These are phyloP conservation scores for Scaptomyza polygonia DNA, from an alignment of 2,888 invertebrate genomes.

Conservation along the genomic window DNA sequence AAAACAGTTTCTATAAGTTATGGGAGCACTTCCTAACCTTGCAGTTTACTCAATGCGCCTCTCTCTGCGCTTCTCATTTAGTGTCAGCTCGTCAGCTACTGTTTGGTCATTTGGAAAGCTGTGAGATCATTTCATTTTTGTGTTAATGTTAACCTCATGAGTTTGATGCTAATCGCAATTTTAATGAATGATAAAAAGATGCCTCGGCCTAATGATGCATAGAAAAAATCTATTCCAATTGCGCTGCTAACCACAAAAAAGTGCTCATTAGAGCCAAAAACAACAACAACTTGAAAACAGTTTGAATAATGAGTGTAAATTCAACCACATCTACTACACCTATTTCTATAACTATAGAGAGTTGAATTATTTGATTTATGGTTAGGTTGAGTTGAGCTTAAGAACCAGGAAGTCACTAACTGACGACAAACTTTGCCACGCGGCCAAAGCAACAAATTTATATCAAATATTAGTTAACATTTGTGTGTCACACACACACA, in stretches of 20 bases:
- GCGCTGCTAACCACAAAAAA: slow-evolving; percentile 57
- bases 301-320: slow-evolving; percentile 42
- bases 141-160: too few relatives aligned
- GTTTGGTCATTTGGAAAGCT: slow-evolving; percentile 22
- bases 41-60: not conserved
- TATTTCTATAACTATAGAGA: not conserved
- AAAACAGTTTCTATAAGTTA: not conserved
- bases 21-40: not conserved
- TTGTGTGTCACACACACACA: slow-evolving; percentile 23
- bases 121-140: slow-evolving; percentile 23
- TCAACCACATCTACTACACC: slow-evolving; percentile 3
- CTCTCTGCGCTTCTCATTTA: slow-evolving; percentile 18
- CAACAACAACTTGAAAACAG: slow-evolving; percentile 6
- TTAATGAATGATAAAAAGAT: slow-evolving; percentile 55
- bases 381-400: slow-evolving; percentile 31
- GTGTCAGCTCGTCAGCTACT: slow-evolving; percentile 33
- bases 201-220: slow-evolving; percentile 65
- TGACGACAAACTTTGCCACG: slow-evolving; percentile 42
- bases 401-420: slow-evolving; percentile 44
- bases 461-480: slow-evolving; percentile 75
- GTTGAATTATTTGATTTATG: slow-evolving; percentile 63
- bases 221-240: slow-evolving; percentile 14
- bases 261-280: slow-evolving; percentile 63
- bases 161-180: slow-evolving; percentile 28
- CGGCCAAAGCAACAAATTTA: slow-evolving; percentile 49